Evolutionary conservation across 37 sponge, comb jelly and placozoan genomes (phyloP), one percentile per base, ranked within the genome.

Genomic region (Tethya wilhelma): DNA sequence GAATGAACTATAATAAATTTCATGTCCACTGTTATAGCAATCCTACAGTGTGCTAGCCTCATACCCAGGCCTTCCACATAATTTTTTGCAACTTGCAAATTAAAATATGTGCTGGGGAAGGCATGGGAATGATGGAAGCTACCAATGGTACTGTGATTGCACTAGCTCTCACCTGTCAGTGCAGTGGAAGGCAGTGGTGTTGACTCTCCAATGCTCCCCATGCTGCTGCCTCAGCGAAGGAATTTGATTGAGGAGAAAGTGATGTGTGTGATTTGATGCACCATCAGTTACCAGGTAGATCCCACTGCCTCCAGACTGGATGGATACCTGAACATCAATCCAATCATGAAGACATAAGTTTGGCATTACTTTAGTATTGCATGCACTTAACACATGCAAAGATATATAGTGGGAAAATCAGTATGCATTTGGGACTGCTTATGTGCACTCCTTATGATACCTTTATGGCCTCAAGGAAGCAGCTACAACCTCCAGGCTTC

Each of bases 281-380:
- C 84, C 84, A 84, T 75, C 77, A 29, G 84, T 68, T 11, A 84
- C 56, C 36, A 84, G 44, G 41, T 84, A 84, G 37, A 84, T 76
- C 19, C 77, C 75, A 8, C 20, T 17, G 40, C 59, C 82, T 41
- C 73, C 82, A n/a, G 49, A 81, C 12, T 62, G 2, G 2, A 81
- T 36, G 12, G 72, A 59, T 14, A 58, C 72, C 82, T 80, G 56
- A 5, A 62, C 4, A 40, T 8, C 34, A 7, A 46, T 20, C 6
- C 49, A 71, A 23, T 29, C 29, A 71, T 22, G 28, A 7, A 25
- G n/a, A 28, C 4, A 59, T 4, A 5, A 39, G 23, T 25, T 26
- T 14, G 22, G 7, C 7, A 60, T 60, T 60, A 8, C 63, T 25
- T 7, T 7, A 14, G 14, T 49, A 49, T n/a, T n/a, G n/a, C n/a